These are phyloP conservation scores for Catonia carolina DNA, from an alignment of 2,888 invertebrate genomes.

Conservation along the genomic window DNA sequence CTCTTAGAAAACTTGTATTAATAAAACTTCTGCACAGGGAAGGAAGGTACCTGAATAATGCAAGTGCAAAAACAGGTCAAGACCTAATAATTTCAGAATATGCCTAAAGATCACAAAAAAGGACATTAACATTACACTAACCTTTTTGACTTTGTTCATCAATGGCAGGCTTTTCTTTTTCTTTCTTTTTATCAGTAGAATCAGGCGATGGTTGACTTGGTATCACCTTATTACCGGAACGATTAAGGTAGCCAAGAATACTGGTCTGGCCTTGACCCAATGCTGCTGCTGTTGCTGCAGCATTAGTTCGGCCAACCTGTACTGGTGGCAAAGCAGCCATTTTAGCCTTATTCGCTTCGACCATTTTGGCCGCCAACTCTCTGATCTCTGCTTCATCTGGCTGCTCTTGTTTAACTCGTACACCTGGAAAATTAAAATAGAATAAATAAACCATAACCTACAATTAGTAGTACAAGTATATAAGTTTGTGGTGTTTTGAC, in stretches of 20 bases:
- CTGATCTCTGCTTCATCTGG: slow-evolving; percentile 82
- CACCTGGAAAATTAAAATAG: too few species aligned
- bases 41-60: too few species aligned
- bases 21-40: too few species aligned
- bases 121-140: slow-evolving; percentile 12
- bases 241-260: slow-evolving; percentile 23
- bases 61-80: too few species aligned
- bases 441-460: too few species aligned
- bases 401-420: slow-evolving; percentile 49
- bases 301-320: slow-evolving; percentile 40
- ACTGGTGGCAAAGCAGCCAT: slow-evolving; percentile 43
- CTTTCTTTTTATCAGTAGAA: slow-evolving; percentile 41
- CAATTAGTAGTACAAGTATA: too few species aligned
- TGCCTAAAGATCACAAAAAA: too few species aligned
- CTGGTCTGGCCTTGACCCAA: slow-evolving; percentile 17
- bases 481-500: too few species aligned
- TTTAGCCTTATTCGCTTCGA: slow-evolving; percentile 70
- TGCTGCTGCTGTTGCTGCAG: slow-evolving; percentile 44
- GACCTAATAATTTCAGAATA: too few species aligned
- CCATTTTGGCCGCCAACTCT: slow-evolving; percentile 79
- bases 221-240: slow-evolving; percentile 1
- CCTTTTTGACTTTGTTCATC: slow-evolving; percentile 38
- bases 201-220: slow-evolving; percentile 38
- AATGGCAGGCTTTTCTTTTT: slow-evolving; percentile 38
- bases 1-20: too few species aligned